These are phyloP conservation scores for Crioceris asparagi DNA, from an alignment of 2,888 invertebrate species.

Conservation along the genomic window DNA sequence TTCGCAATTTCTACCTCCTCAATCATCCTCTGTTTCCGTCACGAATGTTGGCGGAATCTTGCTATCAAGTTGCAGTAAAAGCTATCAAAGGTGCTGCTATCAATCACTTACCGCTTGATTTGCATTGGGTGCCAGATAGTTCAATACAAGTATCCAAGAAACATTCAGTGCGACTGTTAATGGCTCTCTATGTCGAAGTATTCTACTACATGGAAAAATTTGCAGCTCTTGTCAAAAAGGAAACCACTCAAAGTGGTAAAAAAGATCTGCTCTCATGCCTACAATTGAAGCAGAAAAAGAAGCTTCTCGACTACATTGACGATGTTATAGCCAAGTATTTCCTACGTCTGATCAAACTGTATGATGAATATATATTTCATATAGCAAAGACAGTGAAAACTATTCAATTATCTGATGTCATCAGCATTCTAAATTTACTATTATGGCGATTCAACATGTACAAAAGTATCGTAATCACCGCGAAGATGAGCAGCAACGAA, in stretches of 20 bases:
- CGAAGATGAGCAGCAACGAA: slow-evolving; percentile 18
- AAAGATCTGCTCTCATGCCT: slow-evolving; percentile 43
- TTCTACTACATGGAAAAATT: not conserved
- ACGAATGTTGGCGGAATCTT: no score
- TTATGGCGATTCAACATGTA: slow-evolving; percentile 41
- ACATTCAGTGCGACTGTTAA: not conserved
- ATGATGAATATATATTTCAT: slow-evolving; percentile 40
- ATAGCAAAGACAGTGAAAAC: no score
- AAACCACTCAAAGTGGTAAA: no score
- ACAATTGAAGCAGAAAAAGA: slow-evolving; percentile 32
- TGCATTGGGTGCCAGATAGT: slow-evolving; percentile 30
- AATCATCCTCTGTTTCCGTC: no score
- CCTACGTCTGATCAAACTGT: slow-evolving; percentile 38
- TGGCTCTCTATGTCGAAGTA: not conserved
- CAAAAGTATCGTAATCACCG: slow-evolving; percentile 33
- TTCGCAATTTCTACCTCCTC: no score
- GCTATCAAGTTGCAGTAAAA: no score
- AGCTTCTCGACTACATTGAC: slow-evolving; percentile 41
- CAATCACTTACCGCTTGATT: slow-evolving; percentile 26
- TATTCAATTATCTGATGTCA: no score
- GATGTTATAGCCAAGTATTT: slow-evolving; percentile 46
- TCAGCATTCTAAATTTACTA: slow-evolving; percentile 41
- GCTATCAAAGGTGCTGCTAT: not conserved
- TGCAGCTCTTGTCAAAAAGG: slow-evolving; percentile 27
- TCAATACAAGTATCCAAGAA: not conserved